Evolutionary conservation across 2,888 invertebrate genomes (phyloP).

Genomic region (Pyrrhosoma nymphula): DNA sequence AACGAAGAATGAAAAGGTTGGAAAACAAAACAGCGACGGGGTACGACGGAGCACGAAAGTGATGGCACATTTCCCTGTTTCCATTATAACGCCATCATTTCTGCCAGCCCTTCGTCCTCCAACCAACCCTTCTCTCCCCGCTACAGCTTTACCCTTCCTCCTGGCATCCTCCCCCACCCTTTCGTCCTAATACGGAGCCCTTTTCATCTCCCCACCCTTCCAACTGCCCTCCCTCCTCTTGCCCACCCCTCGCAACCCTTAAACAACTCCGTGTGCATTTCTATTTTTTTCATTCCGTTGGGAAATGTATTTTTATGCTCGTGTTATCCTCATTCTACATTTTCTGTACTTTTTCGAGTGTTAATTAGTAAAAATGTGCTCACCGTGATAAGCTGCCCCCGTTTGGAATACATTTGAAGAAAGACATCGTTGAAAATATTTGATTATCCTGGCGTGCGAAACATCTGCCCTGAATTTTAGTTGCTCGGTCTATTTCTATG

Average conservation of each 20-base stretch:
- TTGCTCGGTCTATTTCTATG: background rate
- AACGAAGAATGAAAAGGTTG: constrained; percentile 6
- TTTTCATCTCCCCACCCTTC: background rate
- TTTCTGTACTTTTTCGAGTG: background rate
- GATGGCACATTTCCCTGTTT: constrained; percentile 48
- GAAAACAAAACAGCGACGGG: constrained; percentile 13
- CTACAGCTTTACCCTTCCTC: too few relatives aligned
- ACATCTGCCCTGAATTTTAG: background rate
- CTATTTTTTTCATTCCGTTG: background rate
- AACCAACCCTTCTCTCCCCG: background rate
- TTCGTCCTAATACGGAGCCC: background rate
- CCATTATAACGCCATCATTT: constrained; percentile 56
- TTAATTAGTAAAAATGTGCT: background rate
- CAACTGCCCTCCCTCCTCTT: background rate
- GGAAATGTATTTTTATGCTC: background rate
- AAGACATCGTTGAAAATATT: background rate
- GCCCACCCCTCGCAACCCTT: background rate
- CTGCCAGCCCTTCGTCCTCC: background rate
- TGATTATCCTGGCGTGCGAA: background rate
- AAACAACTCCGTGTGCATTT: background rate
- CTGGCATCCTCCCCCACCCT: background rate
- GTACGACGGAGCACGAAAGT: constrained; percentile 34
- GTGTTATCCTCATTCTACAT: background rate
- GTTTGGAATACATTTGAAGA: background rate
- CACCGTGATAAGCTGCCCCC: background rate